Percentiles rank a stretch among this genome's conserved stretches.
Conservation (phyloP, 1,140 invertebrate genomes). For the Hypsibius dujardini region DNA sequence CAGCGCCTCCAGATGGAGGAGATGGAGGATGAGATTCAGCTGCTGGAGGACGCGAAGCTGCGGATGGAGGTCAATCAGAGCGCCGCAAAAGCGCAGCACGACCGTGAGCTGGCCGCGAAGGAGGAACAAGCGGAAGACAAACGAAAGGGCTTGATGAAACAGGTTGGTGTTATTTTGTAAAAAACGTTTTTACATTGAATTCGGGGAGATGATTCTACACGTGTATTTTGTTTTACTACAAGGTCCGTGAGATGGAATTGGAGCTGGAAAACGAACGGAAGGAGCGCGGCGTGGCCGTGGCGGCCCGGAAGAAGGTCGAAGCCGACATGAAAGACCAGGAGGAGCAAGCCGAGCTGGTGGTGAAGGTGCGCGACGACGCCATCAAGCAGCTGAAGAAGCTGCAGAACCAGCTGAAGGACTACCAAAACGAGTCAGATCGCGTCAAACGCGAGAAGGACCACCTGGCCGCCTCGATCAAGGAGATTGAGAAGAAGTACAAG, state of each 20-base stretch:
- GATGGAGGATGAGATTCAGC: conserved; percentile 87
- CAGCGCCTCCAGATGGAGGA: conserved; percentile 87
- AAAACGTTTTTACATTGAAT: no score
- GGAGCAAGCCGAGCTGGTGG: conserved; percentile 79
- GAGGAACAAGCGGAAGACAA: conserved; percentile 94
- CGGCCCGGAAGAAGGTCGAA: conserved; percentile 79
- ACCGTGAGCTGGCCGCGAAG: conserved; percentile 70
- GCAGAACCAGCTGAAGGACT: conserved; percentile 78
- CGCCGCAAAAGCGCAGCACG: conserved; percentile 78
- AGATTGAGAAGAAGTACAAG: conserved; percentile 76
- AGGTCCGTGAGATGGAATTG: conserved; percentile 70
- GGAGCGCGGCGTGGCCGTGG: conserved; percentile 66
- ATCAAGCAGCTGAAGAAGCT: conserved; percentile 84
- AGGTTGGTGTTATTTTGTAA: conserved; percentile 34
- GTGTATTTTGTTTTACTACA: not conserved
- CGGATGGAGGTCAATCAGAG: conserved; percentile 95
- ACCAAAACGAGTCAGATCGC: conserved; percentile 74
- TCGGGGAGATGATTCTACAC: no score
- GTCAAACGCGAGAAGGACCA: conserved; percentile 67
- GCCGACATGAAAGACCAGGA: conserved; percentile 82
- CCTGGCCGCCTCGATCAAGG: conserved; percentile 55
- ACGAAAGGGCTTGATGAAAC: conserved; percentile 70
- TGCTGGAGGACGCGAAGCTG: conserved; percentile 89
- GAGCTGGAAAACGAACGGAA: conserved; percentile 92
- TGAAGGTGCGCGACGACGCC: conserved; percentile 92